Evolutionary conservation across 2,113 vertebrate species (phyloP), one percentile per base, ranked within the genome.

Genomic region (Pongo pygmaeus): DNA sequence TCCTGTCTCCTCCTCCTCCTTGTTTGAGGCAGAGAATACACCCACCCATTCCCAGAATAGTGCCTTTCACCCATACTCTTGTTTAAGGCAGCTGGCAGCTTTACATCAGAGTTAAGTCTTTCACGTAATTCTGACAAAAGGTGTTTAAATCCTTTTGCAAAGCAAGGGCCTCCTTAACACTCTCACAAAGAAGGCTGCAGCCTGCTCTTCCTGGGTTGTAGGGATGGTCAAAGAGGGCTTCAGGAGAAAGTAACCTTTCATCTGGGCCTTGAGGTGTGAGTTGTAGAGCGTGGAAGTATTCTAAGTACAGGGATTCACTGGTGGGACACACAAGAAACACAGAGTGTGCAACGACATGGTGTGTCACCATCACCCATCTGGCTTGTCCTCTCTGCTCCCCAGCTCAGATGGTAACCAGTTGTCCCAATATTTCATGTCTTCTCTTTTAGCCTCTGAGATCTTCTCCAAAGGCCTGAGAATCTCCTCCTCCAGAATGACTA

Each of bases 41-140:
- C 79, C 59, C 84, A 84, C 89, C 69, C 43, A 17, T 67, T 89
- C 96, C 70, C 80, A 79, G 91, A 96, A 52, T 64, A 95, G 50
- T 46, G 13, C 75, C 77, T 85, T 94, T 67, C 25, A 5, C 48
- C 91, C 23, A 22, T 23, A 35, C 46, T 92, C 78, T 57, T 22
- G 52, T 78, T 46, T 55, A 70, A 96, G 88, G 72, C 81, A 90
- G 55, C 50, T 23, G n/a, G 59, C 8, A 43, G 43, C 61, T 88
- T 38, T 35, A 11, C 64, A 11, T 7, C 22, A 83, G 57, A 74
- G 25, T 55, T 50, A 32, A 74, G 38, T 40, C 59, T 55, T 85
- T 67, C 89, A 27, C 17, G 23, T 35, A 55, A 12, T 52, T 89
- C 80, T 72, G 75, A 38, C 72, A 46, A 92, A 52, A 89, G 48